Percentiles rank a stretch among this genome's conserved stretches.
Evolutionary conservation across 1,140 invertebrate genomes (phyloP).

Genomic region (Ephestia elutella): DNA sequence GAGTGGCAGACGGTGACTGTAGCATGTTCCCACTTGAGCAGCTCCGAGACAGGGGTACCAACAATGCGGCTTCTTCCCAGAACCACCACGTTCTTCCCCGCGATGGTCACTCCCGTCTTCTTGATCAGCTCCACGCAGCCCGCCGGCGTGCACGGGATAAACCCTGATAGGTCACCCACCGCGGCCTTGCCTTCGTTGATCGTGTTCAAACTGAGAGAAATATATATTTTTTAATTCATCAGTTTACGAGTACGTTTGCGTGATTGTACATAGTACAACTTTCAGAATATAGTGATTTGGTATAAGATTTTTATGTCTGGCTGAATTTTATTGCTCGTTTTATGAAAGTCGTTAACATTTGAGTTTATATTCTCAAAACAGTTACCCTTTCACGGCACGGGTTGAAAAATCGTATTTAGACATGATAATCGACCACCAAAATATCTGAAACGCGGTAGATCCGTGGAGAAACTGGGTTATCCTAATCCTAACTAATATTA

Average conservation of each 20-base stretch:
- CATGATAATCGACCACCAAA: too few relatives aligned
- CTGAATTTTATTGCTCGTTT: too few relatives aligned
- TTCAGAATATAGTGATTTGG: too few relatives aligned
- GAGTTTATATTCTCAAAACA: too few relatives aligned
- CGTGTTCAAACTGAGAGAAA: conserved; percentile 82
- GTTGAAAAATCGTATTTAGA: too few relatives aligned
- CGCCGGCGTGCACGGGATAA: conserved; percentile 94
- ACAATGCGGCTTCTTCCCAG: conserved; percentile 98
- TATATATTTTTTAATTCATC: not conserved
- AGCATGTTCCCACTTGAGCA: conserved; percentile 97
- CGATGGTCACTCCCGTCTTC: conserved; percentile 84
- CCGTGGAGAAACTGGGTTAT: too few relatives aligned
- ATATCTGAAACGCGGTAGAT: too few relatives aligned
- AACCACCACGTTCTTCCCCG: conserved; percentile 93
- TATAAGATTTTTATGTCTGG: too few relatives aligned
- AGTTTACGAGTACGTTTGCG: not conserved
- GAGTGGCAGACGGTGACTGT: conserved; percentile 98
- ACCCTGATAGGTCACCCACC: conserved; percentile 88
- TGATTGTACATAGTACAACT: too few relatives aligned
- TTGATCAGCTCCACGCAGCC: conserved; percentile 95
- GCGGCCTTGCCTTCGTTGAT: conserved; percentile 92
- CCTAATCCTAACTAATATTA: too few relatives aligned
- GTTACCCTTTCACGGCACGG: too few relatives aligned
- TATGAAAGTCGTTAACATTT: too few relatives aligned
- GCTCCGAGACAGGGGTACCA: conserved; percentile 93